Percentiles rank a stretch among this genome's conserved stretches.
Conservation (phyloP, 2,888 invertebrate genomes). For the Lithophane ornitopus region DNA sequence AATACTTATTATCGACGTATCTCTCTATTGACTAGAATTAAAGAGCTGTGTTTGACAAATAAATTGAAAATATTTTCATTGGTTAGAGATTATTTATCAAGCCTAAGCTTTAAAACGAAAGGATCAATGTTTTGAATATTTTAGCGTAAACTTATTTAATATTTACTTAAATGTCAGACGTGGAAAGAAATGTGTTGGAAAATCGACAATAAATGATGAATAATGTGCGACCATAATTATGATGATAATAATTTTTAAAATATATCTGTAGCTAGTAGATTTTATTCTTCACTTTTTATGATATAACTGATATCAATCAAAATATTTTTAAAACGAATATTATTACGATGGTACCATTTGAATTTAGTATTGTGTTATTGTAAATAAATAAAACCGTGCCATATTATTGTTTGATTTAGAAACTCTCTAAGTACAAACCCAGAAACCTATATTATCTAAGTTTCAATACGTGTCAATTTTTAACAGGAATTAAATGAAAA, state of each 20-base stretch:
- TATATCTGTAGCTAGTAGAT: conserved; percentile 76
- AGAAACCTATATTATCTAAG: neutral
- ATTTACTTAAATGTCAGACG: conserved; percentile 42
- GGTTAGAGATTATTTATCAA: conserved; percentile 58
- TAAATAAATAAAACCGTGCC: conserved; percentile 83
- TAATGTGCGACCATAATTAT: conserved; percentile 74
- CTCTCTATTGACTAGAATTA: conserved; percentile 78
- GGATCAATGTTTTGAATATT: conserved; percentile 64
- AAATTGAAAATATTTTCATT: conserved; percentile 71
- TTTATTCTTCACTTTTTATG: conserved; percentile 67
- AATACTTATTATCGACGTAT: conserved; percentile 53
- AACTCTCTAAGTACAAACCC: neutral
- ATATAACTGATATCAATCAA: conserved; percentile 62
- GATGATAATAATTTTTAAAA: conserved; percentile 81
- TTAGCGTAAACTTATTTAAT: conserved; percentile 54
- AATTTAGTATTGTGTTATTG: conserved; percentile 82
- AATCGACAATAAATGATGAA: conserved; percentile 82
- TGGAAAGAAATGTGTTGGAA: conserved; percentile 34
- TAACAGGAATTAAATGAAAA: conserved; percentile 5
- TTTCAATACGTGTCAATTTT: neutral
- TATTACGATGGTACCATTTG: conserved; percentile 70
- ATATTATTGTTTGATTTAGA: conserved; percentile 73
- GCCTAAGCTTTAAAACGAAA: conserved; percentile 69
- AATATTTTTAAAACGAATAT: conserved; percentile 67
- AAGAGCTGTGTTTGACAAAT: conserved; percentile 90